Percentiles rank a stretch among this genome's conserved stretches.
These are phyloP conservation scores for Aphaenogaster ashmeadi DNA, from an alignment of 1,140 invertebrate genomes.

Conservation along the genomic window DNA sequence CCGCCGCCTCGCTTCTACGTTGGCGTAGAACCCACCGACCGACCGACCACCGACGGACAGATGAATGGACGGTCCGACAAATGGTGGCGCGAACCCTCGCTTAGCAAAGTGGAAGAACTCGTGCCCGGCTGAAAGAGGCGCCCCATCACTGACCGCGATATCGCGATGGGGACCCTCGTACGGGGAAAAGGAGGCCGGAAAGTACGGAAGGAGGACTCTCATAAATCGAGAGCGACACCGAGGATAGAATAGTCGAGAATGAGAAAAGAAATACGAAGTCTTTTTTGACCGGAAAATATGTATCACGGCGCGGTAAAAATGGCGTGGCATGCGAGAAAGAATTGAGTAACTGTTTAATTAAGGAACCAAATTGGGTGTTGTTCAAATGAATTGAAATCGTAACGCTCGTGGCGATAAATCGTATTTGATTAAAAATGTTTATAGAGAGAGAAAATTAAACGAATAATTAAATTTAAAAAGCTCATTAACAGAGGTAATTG, in stretches of 20 bases:
- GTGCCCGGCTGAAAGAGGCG: conserved; percentile 34
- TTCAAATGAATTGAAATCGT: not conserved
- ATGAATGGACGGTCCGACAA: conserved; percentile 74
- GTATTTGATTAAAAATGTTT: conserved; percentile 29
- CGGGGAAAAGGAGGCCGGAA: not conserved
- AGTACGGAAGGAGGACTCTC: not conserved
- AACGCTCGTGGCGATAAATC: not conserved
- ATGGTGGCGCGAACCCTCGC: conserved; percentile 60
- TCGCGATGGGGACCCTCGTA: not conserved
- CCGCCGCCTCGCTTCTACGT: conserved; percentile 12
- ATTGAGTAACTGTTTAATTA: conserved; percentile 21
- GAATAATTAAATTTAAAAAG: conserved; percentile 34
- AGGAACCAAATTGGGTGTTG: not conserved
- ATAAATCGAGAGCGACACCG: conserved; percentile 2
- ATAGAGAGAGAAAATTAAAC: conserved; percentile 14
- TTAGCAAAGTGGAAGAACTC: conserved; percentile 60
- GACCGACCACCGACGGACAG: conserved; percentile 50
- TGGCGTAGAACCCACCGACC: conserved; percentile 36
- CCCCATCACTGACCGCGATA: conserved; percentile 32
- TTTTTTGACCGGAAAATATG: not conserved
- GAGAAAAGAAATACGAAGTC: not conserved
- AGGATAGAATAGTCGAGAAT: conserved; percentile 15
- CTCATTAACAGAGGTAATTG: conserved; percentile 14
- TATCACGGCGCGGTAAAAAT: conserved; percentile 2
- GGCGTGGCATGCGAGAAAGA: not conserved